These are phyloP conservation scores for Sternarchorhynchus goeldii DNA, from an alignment of 2,797 vertebrate genomes.

Conservation along the genomic window DNA sequence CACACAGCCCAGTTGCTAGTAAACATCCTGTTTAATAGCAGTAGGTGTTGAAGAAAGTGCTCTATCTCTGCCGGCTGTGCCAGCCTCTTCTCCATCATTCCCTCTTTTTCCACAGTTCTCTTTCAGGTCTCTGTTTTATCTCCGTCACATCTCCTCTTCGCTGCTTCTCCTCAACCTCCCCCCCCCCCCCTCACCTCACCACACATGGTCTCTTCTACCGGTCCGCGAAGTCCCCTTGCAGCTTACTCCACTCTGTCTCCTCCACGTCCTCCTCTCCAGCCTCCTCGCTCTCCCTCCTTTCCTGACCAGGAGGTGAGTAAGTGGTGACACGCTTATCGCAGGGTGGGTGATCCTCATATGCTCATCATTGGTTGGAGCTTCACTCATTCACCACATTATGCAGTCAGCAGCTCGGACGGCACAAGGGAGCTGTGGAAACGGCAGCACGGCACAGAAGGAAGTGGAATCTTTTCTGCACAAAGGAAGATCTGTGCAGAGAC, in stretches of 20 bases:
- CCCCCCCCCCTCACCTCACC: constrained; percentile 17
- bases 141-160: neutral
- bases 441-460: neutral
- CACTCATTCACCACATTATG: neutral
- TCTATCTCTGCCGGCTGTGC: neutral
- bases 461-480: neutral
- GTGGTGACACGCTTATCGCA: constrained; percentile 8
- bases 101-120: neutral
- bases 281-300: too few relatives aligned
- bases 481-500: neutral
- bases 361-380: neutral
- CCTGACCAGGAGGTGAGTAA: constrained; percentile 8
- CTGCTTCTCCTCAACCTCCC: neutral
- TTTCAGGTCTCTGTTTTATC: neutral
- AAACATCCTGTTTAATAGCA: constrained; percentile 71
- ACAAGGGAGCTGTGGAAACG: neutral
- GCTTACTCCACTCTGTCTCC: too few relatives aligned
- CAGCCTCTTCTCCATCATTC: neutral
- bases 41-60: constrained; percentile 28
- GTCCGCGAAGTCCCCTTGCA: too few relatives aligned
- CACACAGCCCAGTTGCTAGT: constrained; percentile 75
- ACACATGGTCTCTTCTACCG: constrained; percentile 21
- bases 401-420: neutral
- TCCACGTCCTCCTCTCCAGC: too few relatives aligned
- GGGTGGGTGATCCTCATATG: neutral